Base-by-base conservation (phyloP, 2,113 vertebrate species). In the Hemiprocne comata region DNA sequence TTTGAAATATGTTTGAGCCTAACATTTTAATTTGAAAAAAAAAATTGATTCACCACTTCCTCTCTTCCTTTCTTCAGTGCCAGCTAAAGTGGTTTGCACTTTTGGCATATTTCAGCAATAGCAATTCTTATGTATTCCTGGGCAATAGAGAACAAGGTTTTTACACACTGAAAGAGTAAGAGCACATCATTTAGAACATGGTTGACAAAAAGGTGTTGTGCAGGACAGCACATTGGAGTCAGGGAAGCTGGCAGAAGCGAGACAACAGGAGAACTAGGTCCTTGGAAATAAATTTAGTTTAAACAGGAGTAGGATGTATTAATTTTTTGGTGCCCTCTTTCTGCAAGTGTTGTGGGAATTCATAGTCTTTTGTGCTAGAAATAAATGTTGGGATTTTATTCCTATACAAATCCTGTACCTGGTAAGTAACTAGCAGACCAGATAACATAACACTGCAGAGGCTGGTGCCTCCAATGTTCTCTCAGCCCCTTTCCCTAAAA, bases 391-490 rank as follows among this genome's bases (percentile, higher is more conserved):
- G 40, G 10, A 14, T 62, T 48, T 33, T 18, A 25, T 31, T 24
- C 31, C 48, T 19, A 4, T 75, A 58, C 55, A 89, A 70, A 74
- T 53, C 15, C 17, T 77, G 44, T 90, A 85, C 58, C 87, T 95
- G 62, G 80, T 54, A 74, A 77, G 46, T 78, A 55, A 26, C 65
- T 42, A 69, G 72, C 73, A 77, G 64, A 48, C 12, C 61, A 65
- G 83, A 40, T 95, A 95, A 94, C 73, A 93, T 93, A 92, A 95
- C 31, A 48, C 82, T 33, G 44, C 85, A 67, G 69, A n/a, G 71
- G 12, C 60, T 48, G 60, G 20, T 86, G 57, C 67, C 46, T 85
- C 67, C 3, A 0, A 46, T 6, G 1, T 74, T 86, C 36, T 91
- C 33, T 69, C 73, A 58, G 78, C 78, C 83, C 79, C 88, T 90